phyloP scores from a whole-genome alignment of 2,797 vertebrate genomes.

The Buphagus erythrorhynchus region DNA sequence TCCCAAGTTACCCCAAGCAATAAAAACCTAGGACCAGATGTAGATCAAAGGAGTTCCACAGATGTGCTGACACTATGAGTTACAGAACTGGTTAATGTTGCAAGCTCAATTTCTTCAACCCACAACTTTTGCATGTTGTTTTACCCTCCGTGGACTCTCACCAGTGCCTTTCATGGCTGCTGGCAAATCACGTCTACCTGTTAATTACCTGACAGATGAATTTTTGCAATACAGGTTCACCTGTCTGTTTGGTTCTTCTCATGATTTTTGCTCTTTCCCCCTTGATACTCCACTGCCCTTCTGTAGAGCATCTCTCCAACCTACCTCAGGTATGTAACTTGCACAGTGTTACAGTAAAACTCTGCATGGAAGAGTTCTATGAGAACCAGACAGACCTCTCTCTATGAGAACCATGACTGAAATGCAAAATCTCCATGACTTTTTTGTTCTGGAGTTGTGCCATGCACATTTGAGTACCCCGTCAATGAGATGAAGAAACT shows the following conservation, averaged over 20 bases:
- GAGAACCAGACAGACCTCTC: not conserved
- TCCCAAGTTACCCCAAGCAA: not conserved
- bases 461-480: not conserved
- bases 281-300: not conserved
- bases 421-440: not conserved
- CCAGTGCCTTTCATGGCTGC: not conserved
- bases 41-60: not conserved
- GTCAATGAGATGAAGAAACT: not conserved
- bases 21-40: not conserved
- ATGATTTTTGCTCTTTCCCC: not conserved
- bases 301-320: not conserved
- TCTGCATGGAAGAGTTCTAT: fast-evolving
- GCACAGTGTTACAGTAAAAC: fast-evolving
- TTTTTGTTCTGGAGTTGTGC: not conserved
- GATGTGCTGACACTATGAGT: not conserved
- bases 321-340: not conserved
- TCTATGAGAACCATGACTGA: not conserved
- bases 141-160: not conserved
- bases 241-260: not conserved
- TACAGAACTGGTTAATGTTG: not conserved
- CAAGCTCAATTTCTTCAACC: not conserved
- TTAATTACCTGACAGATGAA: not conserved
- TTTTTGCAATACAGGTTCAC: not conserved
- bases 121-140: not conserved
- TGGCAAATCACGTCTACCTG: not conserved